Evolutionary conservation across 1,140 invertebrate genomes (phyloP).

Genomic region (Neuroterus valhalla): DNA sequence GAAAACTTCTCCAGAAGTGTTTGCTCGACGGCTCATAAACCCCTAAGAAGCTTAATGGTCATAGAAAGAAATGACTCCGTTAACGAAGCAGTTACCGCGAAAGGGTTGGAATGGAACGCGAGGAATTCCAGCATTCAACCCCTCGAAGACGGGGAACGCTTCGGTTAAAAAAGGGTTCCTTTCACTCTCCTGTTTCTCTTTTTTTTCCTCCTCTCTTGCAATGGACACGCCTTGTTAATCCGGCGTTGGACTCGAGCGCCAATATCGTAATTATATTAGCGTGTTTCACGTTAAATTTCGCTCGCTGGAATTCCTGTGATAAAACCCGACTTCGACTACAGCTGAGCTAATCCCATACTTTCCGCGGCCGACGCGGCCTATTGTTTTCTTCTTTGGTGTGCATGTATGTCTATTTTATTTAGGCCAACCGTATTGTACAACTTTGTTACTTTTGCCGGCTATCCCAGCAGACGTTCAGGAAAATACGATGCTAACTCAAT

Average conservation of each 20-base stretch:
- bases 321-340: neutral
- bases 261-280: constrained; percentile 67
- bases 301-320: constrained; percentile 16
- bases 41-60: constrained; percentile 29
- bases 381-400: constrained; percentile 15
- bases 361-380: neutral
- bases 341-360: constrained; percentile 22
- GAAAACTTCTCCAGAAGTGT: neutral
- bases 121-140: constrained; percentile 41
- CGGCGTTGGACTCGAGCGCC: constrained; percentile 34
- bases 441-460: neutral
- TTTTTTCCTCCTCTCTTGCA: constrained; percentile 46
- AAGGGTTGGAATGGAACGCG: constrained; percentile 11
- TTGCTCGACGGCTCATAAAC: neutral
- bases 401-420: neutral
- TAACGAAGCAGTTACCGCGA: constrained; percentile 52
- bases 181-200: constrained; percentile 36
- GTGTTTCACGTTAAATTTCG: constrained; percentile 52
- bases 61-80: constrained; percentile 50
- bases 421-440: neutral
- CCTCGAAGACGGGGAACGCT: constrained; percentile 31
- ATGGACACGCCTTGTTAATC: constrained; percentile 63
- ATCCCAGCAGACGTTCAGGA: too few species aligned
- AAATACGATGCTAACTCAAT: too few species aligned
- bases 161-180: constrained; percentile 3